A percentile compares a stretch with the other conserved stretches of the same genome.
Evolutionary conservation across 2,888 invertebrate species (phyloP).

Genomic region (Leptinotarsa juncta): DNA sequence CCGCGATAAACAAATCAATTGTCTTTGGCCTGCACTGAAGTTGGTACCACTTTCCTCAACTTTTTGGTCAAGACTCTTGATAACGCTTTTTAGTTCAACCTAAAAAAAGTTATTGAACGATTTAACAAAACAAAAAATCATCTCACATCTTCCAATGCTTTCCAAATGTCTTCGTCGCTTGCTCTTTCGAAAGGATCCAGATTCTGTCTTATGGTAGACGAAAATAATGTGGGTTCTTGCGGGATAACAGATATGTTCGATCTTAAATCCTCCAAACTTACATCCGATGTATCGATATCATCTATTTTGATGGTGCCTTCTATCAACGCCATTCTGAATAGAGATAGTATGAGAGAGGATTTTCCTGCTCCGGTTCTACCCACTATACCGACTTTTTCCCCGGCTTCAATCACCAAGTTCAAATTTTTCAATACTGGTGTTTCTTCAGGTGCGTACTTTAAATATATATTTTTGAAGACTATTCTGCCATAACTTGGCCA

Average conservation of each 20-base stretch:
- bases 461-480: slow-evolving; percentile 71
- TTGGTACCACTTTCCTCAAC: slow-evolving; percentile 85
- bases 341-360: slow-evolving; percentile 81
- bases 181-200: slow-evolving; percentile 85
- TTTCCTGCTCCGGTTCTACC: slow-evolving; percentile 93
- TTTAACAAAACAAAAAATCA: slow-evolving; percentile 2
- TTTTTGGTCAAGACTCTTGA: slow-evolving; percentile 73
- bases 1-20: slow-evolving; percentile 87
- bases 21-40: slow-evolving; percentile 90
- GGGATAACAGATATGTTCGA: slow-evolving; percentile 90
- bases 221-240: slow-evolving; percentile 83
- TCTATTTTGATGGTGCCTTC: slow-evolving; percentile 83
- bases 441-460: slow-evolving; percentile 73
- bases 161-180: slow-evolving; percentile 81
- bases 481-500: slow-evolving; percentile 75
- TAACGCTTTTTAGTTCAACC: slow-evolving; percentile 81
- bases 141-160: slow-evolving; percentile 74
- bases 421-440: slow-evolving; percentile 78
- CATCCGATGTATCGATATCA: slow-evolving; percentile 73
- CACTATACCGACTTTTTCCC: slow-evolving; percentile 83
- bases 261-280: slow-evolving; percentile 82
- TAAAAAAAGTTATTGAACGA: slow-evolving; percentile 30
- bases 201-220: slow-evolving; percentile 83
- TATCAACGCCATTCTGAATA: slow-evolving; percentile 81
- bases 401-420: slow-evolving; percentile 73